Evolutionary conservation across 2,888 invertebrate genomes (phyloP), one percentile per base, ranked within the genome.

Genomic region (Hemithea aestivaria): DNA sequence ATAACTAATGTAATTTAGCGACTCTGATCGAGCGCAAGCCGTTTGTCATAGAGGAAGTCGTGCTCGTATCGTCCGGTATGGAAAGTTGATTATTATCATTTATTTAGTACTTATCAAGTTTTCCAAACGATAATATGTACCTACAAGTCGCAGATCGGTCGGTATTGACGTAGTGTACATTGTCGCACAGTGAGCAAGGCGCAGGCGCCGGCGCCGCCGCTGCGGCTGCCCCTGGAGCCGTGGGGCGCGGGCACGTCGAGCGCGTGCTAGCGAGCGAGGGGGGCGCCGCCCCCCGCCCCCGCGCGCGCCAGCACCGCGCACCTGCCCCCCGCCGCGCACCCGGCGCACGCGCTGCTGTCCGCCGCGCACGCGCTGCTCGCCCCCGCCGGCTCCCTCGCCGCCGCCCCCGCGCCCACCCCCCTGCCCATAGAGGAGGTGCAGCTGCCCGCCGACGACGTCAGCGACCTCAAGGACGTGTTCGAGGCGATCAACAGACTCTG

Each of bases 141-240:
- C n/a, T n/a, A n/a, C n/a, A n/a, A n/a, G n/a, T n/a, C n/a, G n/a
- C n/a, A n/a, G n/a, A n/a, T n/a, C n/a, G n/a, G n/a, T n/a, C n/a
- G n/a, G n/a, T n/a, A n/a, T n/a, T n/a, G n/a, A n/a, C n/a, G n/a
- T n/a, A 29, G 11, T 21, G 2, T 20, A 2, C 28, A 10, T 29
- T 24, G 33, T 11, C 20, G 34, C 20, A 21, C 76, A 82, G 85
- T 72, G 70, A 83, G 82, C 62, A 90, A 91, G 72, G 90, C 90
- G 66, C 90, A 81, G 59, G 91, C 91, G 49, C 91, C 91, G 40
- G 83, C 84, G 63, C 91, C 91, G 46, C 91, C 91, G 50, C 80
- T 88, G 55, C 80, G 84, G 39, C 69, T 90, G 43, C 89, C 89
- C 58, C 75, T 90, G 51, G 80, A 78, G 48, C 82, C 85, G 48